Evolutionary conservation across 2,113 vertebrate species (phyloP).

Genomic region (Petromus typicus): DNA sequence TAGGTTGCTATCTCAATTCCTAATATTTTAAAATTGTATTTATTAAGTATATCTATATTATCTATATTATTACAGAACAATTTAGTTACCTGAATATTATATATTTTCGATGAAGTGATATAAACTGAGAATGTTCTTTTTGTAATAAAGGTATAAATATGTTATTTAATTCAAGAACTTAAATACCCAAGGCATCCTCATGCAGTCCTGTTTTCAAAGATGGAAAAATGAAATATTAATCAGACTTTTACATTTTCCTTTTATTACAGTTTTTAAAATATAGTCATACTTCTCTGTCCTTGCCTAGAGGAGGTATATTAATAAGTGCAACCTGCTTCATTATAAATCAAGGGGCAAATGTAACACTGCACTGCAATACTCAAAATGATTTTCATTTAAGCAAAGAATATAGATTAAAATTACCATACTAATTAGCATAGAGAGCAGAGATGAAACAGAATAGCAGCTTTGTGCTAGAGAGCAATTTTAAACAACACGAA

Average conservation of each 20-base stretch:
- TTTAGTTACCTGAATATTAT: background rate
- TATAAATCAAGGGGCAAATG: conserved; percentile 69
- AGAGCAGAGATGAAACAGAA: background rate
- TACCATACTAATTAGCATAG: conserved; percentile 26
- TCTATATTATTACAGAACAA: background rate
- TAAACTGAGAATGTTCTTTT: conserved; percentile 58
- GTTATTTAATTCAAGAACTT: conserved; percentile 72
- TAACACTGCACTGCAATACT: conserved; percentile 10
- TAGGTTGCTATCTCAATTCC: background rate
- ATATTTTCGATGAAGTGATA: background rate
- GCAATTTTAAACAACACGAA: background rate
- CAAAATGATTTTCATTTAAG: conserved; percentile 49
- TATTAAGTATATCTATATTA: background rate
- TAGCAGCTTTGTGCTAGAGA: background rate
- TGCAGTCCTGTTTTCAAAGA: conserved; percentile 74
- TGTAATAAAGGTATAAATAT: conserved; percentile 59
- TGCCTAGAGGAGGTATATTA: conserved; percentile 63
- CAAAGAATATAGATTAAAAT: conserved; percentile 31
- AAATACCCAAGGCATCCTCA: conserved; percentile 75
- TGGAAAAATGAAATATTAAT: conserved; percentile 85
- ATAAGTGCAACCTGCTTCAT: conserved; percentile 54
- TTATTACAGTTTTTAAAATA: conserved; percentile 79
- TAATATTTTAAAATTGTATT: background rate
- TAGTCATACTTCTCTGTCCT: conserved; percentile 31
- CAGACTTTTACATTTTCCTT: conserved; percentile 69